Evolutionary conservation across 2,113 vertebrate species (phyloP).

Genomic region (Riparia riparia): DNA sequence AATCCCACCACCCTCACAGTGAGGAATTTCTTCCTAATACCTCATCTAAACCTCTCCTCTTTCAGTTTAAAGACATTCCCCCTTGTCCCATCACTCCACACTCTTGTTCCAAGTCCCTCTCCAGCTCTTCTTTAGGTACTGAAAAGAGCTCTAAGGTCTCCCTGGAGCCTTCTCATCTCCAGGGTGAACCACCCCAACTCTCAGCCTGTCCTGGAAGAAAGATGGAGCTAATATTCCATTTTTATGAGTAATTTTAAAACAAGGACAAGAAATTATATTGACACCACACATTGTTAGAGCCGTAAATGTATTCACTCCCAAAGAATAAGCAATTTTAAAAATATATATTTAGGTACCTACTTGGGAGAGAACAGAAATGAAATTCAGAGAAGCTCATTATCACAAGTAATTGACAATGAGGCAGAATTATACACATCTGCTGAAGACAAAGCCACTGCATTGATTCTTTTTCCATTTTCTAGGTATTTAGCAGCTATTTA

Average conservation of each 20-base stretch:
- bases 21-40: background rate
- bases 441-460: background rate
- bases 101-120: background rate
- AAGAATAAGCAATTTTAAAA: background rate
- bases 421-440: background rate
- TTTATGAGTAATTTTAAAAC: background rate
- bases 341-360: background rate
- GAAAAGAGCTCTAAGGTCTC: background rate
- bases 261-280: background rate
- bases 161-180: background rate
- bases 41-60: background rate
- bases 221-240: background rate
- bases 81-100: too few species aligned
- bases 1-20: fast-evolving
- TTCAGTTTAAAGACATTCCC: background rate
- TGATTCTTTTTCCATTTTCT: background rate
- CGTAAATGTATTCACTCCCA: background rate
- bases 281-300: background rate
- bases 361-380: background rate
- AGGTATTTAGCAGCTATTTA: background rate
- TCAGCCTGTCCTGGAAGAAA: background rate
- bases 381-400: background rate
- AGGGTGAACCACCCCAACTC: background rate
- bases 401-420: background rate
- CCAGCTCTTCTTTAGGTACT: background rate